A percentile compares a stretch with the other conserved stretches of the same genome.
Evolutionary conservation across 1,140 invertebrate species (phyloP).

Genomic region (Onthophagus taurus): DNA sequence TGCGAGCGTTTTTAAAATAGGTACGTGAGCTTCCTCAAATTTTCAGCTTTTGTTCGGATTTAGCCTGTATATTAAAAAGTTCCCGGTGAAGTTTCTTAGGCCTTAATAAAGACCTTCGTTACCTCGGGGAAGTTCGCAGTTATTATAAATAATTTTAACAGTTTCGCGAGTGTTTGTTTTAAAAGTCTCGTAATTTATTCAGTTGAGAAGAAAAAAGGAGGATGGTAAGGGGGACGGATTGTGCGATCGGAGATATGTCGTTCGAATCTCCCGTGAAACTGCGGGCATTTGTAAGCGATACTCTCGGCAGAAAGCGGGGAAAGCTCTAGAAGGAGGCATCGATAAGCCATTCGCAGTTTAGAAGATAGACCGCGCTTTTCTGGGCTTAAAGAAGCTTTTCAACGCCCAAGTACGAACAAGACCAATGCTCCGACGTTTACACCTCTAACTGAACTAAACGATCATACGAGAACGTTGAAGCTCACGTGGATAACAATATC

Average conservation of each 20-base stretch:
- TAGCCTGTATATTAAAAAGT: too few species aligned
- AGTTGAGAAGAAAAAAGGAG: background rate
- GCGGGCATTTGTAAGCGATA: background rate
- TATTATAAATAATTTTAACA: too few species aligned
- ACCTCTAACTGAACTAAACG: background rate
- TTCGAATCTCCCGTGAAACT: background rate
- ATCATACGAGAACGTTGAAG: too few species aligned
- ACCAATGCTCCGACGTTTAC: background rate
- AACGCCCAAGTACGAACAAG: background rate
- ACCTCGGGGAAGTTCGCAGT: too few species aligned
- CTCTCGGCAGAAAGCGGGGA: background rate
- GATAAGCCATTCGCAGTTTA: background rate
- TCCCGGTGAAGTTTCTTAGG: too few species aligned
- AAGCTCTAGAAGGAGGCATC: too few species aligned
- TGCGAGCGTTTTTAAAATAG: too few species aligned
- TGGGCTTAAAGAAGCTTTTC: constrained; percentile 2
- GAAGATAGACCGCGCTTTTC: constrained; percentile 1
- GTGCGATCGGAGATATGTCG: background rate
- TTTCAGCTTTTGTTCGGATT: too few species aligned
- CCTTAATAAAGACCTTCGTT: too few species aligned
- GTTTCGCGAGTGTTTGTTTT: background rate
- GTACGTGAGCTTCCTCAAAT: too few species aligned
- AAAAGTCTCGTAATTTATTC: too few species aligned
- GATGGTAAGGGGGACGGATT: background rate
- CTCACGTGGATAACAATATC: too few species aligned